phyloP scores from a whole-genome alignment of 2,113 vertebrate genomes.

The Passer domesticus region DNA sequence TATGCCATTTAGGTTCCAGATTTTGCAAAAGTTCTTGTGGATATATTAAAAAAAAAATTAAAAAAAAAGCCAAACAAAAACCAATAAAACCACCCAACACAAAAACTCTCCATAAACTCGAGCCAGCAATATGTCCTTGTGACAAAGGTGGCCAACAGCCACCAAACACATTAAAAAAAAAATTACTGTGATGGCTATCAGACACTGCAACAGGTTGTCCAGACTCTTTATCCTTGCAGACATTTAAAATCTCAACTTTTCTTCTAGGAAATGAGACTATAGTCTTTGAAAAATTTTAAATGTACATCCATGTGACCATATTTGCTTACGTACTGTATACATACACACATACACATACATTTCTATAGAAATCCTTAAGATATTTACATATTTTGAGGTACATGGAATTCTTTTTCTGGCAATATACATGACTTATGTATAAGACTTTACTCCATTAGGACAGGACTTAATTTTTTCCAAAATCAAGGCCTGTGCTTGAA shows the following conservation, averaged over 20 bases:
- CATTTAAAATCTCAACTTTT: background rate
- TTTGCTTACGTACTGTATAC: background rate
- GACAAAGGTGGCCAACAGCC: background rate
- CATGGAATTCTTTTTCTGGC: background rate
- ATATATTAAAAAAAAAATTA: background rate
- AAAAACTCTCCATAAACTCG: rapidly evolving
- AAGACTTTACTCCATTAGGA: background rate
- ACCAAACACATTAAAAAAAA: background rate
- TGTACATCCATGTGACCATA: background rate
- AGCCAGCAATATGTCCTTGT: background rate
- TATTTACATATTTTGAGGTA: background rate
- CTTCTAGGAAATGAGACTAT: background rate
- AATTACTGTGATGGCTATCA: background rate
- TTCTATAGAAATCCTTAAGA: background rate
- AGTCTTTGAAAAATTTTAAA: background rate
- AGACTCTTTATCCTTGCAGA: background rate
- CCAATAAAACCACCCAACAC: background rate
- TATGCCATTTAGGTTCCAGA: background rate
- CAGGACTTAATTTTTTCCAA: background rate
- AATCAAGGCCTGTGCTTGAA: background rate
- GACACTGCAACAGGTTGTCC: background rate
- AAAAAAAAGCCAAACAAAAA: background rate
- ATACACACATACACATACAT: too few species aligned
- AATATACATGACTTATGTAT: background rate
- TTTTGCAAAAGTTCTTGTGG: background rate